Percentiles rank a stretch among this genome's conserved stretches.
Conservation (phyloP, 37 sponge, comb jelly and placozoan species). For the Agelas oroides region DNA sequence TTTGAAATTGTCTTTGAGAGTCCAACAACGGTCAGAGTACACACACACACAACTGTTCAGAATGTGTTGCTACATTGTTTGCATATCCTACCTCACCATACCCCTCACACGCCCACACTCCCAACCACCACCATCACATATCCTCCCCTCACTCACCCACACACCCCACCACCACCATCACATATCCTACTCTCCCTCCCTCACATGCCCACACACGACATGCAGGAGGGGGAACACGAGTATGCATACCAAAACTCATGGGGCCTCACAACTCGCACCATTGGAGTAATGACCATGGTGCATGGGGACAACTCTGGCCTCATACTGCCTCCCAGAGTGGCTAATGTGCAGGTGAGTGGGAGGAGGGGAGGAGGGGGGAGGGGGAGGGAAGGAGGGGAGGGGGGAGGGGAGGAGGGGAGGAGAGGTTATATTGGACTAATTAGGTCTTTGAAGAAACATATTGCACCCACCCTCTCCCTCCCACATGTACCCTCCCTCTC, state of each 20-base stretch:
- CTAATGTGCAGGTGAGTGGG: slow-evolving; percentile 9
- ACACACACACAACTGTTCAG: no score
- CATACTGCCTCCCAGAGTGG: slow-evolving; percentile 91
- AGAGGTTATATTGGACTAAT: not conserved
- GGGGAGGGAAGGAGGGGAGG: not conserved
- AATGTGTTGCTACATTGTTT: no score
- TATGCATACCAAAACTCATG: slow-evolving; percentile 98
- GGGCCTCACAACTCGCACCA: slow-evolving; percentile 96
- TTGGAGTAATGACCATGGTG: slow-evolving; percentile 95
- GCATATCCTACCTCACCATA: no score
- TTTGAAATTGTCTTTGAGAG: slow-evolving; percentile 94
- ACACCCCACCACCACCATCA: not conserved
- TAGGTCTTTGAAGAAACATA: not conserved
- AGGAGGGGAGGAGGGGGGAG: not conserved
- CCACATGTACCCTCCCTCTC: not conserved
- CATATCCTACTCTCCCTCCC: no score
- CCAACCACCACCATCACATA: no score
- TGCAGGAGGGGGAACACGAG: slow-evolving; percentile 57
- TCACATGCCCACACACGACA: no score
- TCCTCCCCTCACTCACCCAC: no score
- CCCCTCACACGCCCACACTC: no score
- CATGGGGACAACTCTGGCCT: slow-evolving; percentile 98
- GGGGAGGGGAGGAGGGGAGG: not conserved
- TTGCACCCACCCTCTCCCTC: not conserved
- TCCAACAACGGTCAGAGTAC: slow-evolving; percentile 58